Percentiles rank a stretch among this genome's conserved stretches.
Evolutionary conservation across 53 echinoderm and acorn worm species (phyloP).

Genomic region (Glandiceps talaboti): DNA sequence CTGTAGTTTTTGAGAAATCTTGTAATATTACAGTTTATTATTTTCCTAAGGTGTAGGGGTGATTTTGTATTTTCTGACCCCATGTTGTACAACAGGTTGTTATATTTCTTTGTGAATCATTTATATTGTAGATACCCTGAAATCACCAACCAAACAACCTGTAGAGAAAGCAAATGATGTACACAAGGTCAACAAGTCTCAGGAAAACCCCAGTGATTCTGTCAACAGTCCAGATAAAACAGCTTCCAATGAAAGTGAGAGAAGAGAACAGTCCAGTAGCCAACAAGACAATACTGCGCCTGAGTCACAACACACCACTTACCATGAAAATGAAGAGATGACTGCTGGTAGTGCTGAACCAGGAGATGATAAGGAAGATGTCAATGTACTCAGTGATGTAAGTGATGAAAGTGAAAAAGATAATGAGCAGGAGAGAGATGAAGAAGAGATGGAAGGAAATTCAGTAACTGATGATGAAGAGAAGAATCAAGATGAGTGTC

Average conservation of each 20-base stretch:
- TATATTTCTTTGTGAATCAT: too few species aligned
- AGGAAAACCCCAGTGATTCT: background rate
- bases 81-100: too few species aligned
- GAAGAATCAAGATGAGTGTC: too few species aligned
- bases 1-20: too few species aligned
- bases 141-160: too few species aligned
- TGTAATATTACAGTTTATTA: too few species aligned
- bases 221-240: background rate
- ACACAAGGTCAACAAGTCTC: background rate
- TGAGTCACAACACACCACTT: background rate
- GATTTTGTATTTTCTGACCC: too few species aligned
- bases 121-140: too few species aligned
- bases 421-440: background rate
- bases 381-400: background rate
- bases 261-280: background rate
- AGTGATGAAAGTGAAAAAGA: background rate
- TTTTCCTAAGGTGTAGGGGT: too few species aligned
- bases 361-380: background rate
- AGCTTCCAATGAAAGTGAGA: background rate
- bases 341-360: background rate
- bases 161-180: background rate
- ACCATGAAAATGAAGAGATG: background rate
- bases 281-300: too few species aligned
- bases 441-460: background rate
- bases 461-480: too few species aligned